Conservation (phyloP, 2,888 invertebrate species). For the Rhingia campestris region DNA sequence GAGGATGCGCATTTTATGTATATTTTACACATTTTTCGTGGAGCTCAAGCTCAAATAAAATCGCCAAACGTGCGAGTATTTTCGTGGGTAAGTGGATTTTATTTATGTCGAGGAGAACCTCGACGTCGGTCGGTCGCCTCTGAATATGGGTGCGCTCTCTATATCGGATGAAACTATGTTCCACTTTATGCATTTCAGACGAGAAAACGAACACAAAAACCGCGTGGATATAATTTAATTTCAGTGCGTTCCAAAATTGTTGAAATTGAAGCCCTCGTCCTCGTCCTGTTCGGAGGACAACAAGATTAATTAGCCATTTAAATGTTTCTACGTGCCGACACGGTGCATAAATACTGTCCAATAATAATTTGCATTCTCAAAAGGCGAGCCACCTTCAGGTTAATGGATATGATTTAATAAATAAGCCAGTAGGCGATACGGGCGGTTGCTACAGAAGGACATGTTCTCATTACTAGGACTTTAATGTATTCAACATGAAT, state of each 20-base stretch:
- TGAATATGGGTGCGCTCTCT: background rate
- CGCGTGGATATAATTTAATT: slow-evolving; percentile 43
- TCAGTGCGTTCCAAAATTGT: slow-evolving; percentile 13
- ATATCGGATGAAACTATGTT: slow-evolving; percentile 50
- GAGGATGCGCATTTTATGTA: slow-evolving; percentile 42
- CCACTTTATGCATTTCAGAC: slow-evolving; percentile 45
- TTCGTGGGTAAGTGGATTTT: slow-evolving; percentile 44
- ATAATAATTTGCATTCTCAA: slow-evolving; percentile 52
- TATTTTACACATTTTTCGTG: slow-evolving; percentile 22
- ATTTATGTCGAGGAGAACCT: slow-evolving; percentile 48
- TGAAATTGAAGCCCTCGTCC: slow-evolving; percentile 19
- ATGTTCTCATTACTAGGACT: background rate
- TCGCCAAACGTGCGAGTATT: slow-evolving; percentile 51
- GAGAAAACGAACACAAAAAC: slow-evolving; percentile 35
- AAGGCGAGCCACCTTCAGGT: background rate
- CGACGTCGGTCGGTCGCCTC: slow-evolving; percentile 9
- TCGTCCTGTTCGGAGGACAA: slow-evolving; percentile 21
- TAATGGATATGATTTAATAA: slow-evolving; percentile 62
- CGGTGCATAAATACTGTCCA: slow-evolving; percentile 9
- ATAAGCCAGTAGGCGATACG: slow-evolving; percentile 3
- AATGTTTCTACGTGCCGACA: slow-evolving; percentile 52
- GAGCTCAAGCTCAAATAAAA: slow-evolving; percentile 20
- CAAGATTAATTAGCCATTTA: slow-evolving; percentile 69
- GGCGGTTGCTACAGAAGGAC: background rate
- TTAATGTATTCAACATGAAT: slow-evolving; percentile 60